phyloP scores from a whole-genome alignment of 2,113 vertebrate species.

The Etheostoma cragini region DNA sequence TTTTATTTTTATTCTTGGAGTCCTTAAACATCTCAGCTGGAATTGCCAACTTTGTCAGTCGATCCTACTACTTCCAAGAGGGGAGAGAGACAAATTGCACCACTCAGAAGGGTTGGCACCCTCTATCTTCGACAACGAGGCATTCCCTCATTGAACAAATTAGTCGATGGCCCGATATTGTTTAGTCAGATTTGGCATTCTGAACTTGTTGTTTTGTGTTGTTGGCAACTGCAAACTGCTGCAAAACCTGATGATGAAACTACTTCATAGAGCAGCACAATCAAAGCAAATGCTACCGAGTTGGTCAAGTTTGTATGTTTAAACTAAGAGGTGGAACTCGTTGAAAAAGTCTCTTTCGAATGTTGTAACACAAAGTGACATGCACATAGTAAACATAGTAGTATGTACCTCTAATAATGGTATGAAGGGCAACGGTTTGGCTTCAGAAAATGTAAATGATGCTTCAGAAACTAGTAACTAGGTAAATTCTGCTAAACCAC shows the following conservation, averaged over 20 bases:
- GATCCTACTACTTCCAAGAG: constrained; percentile 13
- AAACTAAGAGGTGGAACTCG: not conserved
- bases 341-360: not conserved
- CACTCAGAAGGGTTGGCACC: not conserved
- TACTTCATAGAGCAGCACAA: not conserved
- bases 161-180: not conserved
- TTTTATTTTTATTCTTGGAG: constrained; percentile 1
- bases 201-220: not conserved
- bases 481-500: not conserved
- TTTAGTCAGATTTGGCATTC: not conserved
- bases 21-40: not conserved
- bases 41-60: constrained; percentile 4
- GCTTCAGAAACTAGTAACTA: not conserved
- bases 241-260: not conserved
- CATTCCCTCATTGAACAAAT: not conserved
- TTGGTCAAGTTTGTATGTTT: not conserved
- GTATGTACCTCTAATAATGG: not conserved
- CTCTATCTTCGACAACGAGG: not conserved
- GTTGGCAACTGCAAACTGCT: not conserved
- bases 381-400: not conserved
- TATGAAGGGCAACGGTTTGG: not conserved
- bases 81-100: constrained; percentile 9
- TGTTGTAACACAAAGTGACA: not conserved
- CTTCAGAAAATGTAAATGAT: not conserved
- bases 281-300: not conserved